A percentile compares a stretch with the other conserved stretches of the same genome.
These are phyloP conservation scores for Balanococcus diminutus DNA, from an alignment of 2,888 invertebrate species.

Conservation along the genomic window DNA sequence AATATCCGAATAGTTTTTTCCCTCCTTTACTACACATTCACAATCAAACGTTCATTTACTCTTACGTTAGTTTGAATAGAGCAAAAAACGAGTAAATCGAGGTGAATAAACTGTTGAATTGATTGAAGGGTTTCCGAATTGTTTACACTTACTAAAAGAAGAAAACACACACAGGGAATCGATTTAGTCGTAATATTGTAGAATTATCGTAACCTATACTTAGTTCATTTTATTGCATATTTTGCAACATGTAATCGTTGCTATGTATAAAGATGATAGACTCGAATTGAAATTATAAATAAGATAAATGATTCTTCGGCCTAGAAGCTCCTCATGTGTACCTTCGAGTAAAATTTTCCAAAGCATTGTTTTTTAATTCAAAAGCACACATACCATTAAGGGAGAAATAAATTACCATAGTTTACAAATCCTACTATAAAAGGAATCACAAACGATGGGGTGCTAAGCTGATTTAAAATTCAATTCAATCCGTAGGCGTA, in stretches of 20 bases:
- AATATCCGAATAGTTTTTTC: background rate
- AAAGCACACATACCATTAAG: background rate
- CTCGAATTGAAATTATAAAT: background rate
- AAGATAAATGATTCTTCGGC: background rate
- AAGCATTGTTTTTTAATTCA: background rate
- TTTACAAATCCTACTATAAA: background rate
- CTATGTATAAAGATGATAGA: background rate
- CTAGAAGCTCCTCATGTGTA: background rate
- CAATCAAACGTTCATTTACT: background rate
- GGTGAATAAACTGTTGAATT: background rate
- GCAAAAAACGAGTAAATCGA: background rate
- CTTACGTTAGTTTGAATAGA: background rate
- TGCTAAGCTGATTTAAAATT: background rate
- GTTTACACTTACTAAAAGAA: background rate
- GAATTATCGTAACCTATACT: background rate
- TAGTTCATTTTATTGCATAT: background rate
- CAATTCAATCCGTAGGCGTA: slow-evolving; percentile 13
- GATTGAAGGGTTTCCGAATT: background rate
- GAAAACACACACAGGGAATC: background rate
- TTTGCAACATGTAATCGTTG: background rate
- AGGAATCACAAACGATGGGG: background rate
- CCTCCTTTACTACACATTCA: no score
- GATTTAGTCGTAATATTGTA: background rate
- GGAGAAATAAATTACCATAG: background rate
- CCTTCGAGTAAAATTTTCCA: background rate